Evolutionary conservation across 1,140 invertebrate genomes (phyloP).

Genomic region (Colletes latitarsis): DNA sequence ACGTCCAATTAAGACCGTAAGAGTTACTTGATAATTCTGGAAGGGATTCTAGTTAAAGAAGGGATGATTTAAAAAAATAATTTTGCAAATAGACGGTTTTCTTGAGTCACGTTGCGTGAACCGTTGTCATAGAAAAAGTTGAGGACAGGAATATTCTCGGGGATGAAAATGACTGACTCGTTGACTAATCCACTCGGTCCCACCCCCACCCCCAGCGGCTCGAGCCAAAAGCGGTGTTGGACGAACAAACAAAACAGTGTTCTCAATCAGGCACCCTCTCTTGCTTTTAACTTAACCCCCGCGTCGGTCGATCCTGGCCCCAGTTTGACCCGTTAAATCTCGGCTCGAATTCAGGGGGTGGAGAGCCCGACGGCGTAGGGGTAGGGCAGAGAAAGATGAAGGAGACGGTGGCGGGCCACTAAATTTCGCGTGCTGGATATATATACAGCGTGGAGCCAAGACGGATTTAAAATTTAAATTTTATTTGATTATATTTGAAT

Average conservation of each 20-base stretch:
- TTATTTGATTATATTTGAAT: constrained; percentile 83
- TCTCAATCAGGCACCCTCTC: constrained; percentile 78
- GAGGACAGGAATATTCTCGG: background rate
- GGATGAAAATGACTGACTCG: constrained; percentile 4
- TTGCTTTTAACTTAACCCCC: constrained; percentile 61
- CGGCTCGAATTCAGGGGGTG: constrained; percentile 72
- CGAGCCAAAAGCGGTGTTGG: constrained; percentile 58
- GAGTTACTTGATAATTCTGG: no score
- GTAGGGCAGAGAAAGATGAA: constrained; percentile 50
- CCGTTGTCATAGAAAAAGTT: background rate
- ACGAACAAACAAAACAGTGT: constrained; percentile 77
- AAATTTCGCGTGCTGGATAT: constrained; percentile 43
- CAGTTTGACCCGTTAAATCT: constrained; percentile 79
- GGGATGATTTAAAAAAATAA: no score
- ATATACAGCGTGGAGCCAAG: constrained; percentile 29
- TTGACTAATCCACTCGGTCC: constrained; percentile 26
- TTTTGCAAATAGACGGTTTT: no score
- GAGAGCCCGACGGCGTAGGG: constrained; percentile 25
- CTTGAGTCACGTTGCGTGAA: no score
- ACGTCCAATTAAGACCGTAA: no score
- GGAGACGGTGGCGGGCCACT: constrained; percentile 36
- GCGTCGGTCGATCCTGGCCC: constrained; percentile 28
- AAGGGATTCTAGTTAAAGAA: no score
- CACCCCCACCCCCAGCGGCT: constrained; percentile 55
- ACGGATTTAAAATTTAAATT: constrained; percentile 81